Conservation (phyloP, 2,888 invertebrate genomes). For the Mesorhabditis belari region DNA sequence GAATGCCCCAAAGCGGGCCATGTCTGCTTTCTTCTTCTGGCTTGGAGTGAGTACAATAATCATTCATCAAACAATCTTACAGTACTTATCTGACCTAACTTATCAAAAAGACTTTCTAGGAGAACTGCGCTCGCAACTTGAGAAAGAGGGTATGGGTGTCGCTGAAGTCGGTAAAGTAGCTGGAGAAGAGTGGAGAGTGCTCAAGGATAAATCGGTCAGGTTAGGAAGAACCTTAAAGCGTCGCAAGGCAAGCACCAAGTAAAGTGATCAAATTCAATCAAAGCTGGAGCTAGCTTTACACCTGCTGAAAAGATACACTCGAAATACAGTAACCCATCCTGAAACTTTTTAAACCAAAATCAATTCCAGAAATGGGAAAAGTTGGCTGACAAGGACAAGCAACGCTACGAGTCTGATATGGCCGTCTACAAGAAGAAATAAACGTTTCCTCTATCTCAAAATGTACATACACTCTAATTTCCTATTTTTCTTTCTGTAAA, state of each 20-base stretch:
- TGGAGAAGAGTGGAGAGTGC: conserved; percentile 47
- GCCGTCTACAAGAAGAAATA: conserved; percentile 75
- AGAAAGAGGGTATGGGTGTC: conserved; percentile 65
- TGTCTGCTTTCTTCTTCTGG: conserved; percentile 90
- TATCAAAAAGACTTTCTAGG: too few species aligned
- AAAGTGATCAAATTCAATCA: not conserved
- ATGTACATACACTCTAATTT: too few species aligned
- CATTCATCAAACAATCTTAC: too few species aligned
- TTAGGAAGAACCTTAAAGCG: too few species aligned
- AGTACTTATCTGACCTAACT: too few species aligned
- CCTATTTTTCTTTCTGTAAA: too few species aligned
- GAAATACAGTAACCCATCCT: too few species aligned
- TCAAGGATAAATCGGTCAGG: conserved; percentile 41
- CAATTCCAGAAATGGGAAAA: conserved; percentile 76
- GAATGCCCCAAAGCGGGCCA: conserved; percentile 80
- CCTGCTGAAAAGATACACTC: too few species aligned
- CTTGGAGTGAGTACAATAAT: too few species aligned
- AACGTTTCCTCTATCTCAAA: too few species aligned
- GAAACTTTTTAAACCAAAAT: not conserved
- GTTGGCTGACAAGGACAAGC: conserved; percentile 75
- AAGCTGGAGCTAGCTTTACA: not conserved
- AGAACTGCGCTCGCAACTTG: conserved; percentile 66
- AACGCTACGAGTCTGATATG: conserved; percentile 79
- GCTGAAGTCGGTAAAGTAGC: conserved; percentile 67
- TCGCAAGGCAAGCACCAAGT: not conserved